Conservation (phyloP, 2,113 vertebrate species). For the Chlorocebus sabaeus region DNA sequence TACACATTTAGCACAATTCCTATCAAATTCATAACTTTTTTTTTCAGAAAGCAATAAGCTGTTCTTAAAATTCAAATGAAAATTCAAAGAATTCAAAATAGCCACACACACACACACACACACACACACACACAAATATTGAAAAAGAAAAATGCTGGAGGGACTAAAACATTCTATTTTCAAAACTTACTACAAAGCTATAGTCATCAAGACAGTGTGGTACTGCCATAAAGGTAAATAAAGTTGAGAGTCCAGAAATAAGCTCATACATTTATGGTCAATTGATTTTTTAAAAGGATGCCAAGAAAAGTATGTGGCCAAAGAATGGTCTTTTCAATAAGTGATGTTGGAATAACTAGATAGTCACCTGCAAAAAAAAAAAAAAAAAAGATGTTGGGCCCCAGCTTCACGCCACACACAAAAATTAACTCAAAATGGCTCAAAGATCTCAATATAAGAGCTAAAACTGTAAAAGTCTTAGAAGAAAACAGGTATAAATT, state of each 20-base stretch:
- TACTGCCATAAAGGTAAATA: neutral
- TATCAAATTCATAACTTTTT: neutral
- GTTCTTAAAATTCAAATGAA: neutral
- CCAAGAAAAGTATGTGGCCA: neutral
- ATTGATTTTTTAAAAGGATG: neutral
- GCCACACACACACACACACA: neutral
- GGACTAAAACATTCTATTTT: neutral
- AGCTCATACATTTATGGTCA: neutral
- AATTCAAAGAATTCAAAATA: slow-evolving; percentile 6
- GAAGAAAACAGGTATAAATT: neutral
- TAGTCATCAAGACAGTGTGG: neutral
- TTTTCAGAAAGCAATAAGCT: neutral
- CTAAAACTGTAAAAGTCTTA: neutral
- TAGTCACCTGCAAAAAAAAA: neutral
- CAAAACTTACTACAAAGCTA: neutral
- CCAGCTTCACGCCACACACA: neutral
- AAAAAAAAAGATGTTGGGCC: neutral
- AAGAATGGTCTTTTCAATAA: slow-evolving; percentile 1
- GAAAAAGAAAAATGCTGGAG: neutral
- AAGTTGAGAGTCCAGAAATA: neutral
- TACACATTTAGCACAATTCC: neutral
- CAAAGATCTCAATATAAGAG: neutral
- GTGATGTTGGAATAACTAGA: neutral
- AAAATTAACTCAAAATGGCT: neutral
- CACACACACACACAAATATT: neutral